Evolutionary conservation across 1,140 invertebrate genomes (phyloP), one percentile per base, ranked within the genome.

Genomic region (Drepana arcuata): DNA sequence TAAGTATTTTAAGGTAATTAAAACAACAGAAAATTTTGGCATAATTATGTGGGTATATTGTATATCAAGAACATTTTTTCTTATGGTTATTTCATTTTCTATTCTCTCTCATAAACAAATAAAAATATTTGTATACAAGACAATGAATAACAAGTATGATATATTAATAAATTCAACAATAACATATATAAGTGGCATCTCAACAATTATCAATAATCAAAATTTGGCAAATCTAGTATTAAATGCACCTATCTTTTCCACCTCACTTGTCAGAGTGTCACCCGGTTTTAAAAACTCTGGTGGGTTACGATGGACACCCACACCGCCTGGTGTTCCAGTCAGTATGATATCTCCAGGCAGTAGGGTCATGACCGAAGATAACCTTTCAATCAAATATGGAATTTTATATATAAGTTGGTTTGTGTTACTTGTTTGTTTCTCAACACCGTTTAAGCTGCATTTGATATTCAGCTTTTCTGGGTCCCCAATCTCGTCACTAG

Each of bases 281-380:
- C 41, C 41, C 3, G 41, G 23, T 23, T 37, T 28, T 5, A 53
- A 11, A 16, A 34, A 53, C 14, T 48, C 49, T 6, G 90, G 89
- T 25, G 93, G 93, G 32, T 90, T 90, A 24, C 89, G 85, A 38
- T 90, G 87, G 11, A 89, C 88, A 1, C 93, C 93, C 5, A 93
- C 91, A 11, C 93, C 93, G n/a, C 88, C 87, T 1, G 93, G 93
- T 7, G 93, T 95, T 9, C 93, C 93, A 12, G 93, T 95, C 30
- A 95, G 60, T 42, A 95, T 93, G 0, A 95, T 83, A 69, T 95
- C 93, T 10, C 93, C 93, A 9, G 93, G 92, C 25, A 90, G 79
- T 26, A 95, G 71, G 2, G 93, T 94, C 39, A 92, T 85, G 46
- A 91, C 88, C 48, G 91, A 93, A 41, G 91, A 91, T 14, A 94